These are phyloP conservation scores for Dyspetes luteomarginatus DNA, from an alignment of 2,888 invertebrate genomes.

Conservation along the genomic window DNA sequence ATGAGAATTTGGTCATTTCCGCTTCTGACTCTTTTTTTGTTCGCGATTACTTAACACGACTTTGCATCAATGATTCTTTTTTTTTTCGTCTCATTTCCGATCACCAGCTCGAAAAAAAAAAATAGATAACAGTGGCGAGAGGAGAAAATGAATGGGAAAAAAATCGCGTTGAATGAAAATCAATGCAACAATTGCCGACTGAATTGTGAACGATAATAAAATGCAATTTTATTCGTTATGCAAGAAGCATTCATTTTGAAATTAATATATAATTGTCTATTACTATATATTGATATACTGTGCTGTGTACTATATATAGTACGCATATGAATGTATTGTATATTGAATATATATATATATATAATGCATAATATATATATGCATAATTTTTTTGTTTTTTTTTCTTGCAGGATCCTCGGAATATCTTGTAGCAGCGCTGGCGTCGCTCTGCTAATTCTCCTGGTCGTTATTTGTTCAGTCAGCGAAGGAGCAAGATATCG, in stretches of 20 bases:
- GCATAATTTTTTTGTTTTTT: conserved; percentile 12
- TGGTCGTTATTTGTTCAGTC: conserved; percentile 81
- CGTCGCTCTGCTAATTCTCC: conserved; percentile 74
- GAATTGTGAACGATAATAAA: conserved; percentile 22
- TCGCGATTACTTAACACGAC: too few relatives aligned
- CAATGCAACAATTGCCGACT: conserved; percentile 17
- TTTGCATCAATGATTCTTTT: too few relatives aligned
- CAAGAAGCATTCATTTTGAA: background rate
- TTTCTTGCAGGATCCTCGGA: conserved; percentile 78
- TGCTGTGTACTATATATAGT: too few relatives aligned
- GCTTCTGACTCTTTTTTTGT: too few relatives aligned
- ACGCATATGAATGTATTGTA: background rate
- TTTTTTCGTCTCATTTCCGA: too few relatives aligned
- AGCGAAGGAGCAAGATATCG: conserved; percentile 89
- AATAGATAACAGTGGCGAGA: background rate
- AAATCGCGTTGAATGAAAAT: conserved; percentile 3
- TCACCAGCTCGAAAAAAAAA: background rate
- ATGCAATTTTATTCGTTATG: conserved; percentile 26
- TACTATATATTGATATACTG: too few relatives aligned
- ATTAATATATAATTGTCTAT: conserved; percentile 2
- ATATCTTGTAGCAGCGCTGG: conserved; percentile 76
- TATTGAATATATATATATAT: background rate
- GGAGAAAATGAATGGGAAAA: background rate
- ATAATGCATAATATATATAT: background rate
- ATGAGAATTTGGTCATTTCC: too few relatives aligned